Evolutionary conservation across 2,113 vertebrate genomes (phyloP).

Genomic region (Salvator merianae): DNA sequence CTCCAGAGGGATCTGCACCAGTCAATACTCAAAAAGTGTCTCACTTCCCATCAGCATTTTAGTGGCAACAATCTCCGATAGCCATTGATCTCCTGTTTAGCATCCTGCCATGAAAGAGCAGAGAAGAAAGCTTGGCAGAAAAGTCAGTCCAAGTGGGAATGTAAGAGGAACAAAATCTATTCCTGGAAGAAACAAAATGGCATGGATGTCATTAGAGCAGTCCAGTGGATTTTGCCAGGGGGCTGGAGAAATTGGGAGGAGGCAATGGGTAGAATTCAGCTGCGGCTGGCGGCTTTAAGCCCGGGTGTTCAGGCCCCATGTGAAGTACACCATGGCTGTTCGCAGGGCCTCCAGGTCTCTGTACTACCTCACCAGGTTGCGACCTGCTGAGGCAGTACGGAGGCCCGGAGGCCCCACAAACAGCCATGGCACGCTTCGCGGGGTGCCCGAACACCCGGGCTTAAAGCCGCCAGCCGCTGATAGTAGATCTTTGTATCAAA

Average conservation of each 20-base stretch:
- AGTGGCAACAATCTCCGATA: background rate
- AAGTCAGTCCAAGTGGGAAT: background rate
- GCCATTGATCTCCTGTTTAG: slow-evolving; percentile 3
- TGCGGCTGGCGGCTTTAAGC: no score
- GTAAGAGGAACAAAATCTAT: background rate
- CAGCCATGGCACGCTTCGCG: no score
- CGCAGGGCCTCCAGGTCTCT: no score
- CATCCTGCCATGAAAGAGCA: background rate
- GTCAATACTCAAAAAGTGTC: background rate
- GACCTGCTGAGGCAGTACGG: no score
- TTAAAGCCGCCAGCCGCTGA: no score
- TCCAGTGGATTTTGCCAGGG: background rate
- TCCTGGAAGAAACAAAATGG: background rate
- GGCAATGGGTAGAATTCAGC: no score
- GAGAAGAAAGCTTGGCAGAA: background rate
- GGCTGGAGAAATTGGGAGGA: background rate
- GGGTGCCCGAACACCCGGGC: no score
- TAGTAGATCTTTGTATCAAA: no score
- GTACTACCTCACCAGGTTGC: no score
- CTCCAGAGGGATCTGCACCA: background rate
- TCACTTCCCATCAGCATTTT: slow-evolving; percentile 8
- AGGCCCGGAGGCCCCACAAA: no score
- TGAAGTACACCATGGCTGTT: no score
- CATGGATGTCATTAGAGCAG: background rate
- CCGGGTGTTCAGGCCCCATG: no score